Base-by-base conservation (phyloP, 2,888 invertebrate genomes). In the Phengaris arion region DNA sequence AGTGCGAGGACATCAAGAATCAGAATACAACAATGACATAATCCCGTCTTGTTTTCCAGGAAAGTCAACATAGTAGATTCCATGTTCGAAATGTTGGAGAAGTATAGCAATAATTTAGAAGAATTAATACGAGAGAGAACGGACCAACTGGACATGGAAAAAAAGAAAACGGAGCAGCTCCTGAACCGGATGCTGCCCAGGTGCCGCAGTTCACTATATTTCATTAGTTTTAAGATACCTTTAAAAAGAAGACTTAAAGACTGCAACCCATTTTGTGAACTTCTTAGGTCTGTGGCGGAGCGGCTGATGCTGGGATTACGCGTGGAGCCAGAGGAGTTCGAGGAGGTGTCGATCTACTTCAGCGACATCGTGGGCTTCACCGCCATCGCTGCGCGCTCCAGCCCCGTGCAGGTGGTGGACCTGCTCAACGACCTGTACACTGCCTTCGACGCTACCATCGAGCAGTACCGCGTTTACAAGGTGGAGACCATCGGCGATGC, bases 401-500 rank as follows among this genome's bases (percentile, higher is more conserved):
- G 98, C 73, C 98, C 98, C 64, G 97, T 98, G 83, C 97, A 99
- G 94, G 97, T 99, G 75, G 98, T 97, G 73, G 97, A 97, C 90
- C 94, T 98, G 74, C 95, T 98, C 77, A 98, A 98, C 89, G 98
- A 98, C 88, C 95, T 98, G 69, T 98, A 98, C 92, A 98, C 98
- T 10, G 96, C 97, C 80, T 98, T 98, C 90, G 98, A 98, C 90
- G 97, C 97, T 55, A 98, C 98, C 79, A 98, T 98, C 85, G 97
- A 97, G 89, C 97, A 97, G 78, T 98, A 97, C 87, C 96, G 96
- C 85, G 98, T 98, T 6, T 98, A 98, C 89, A 98, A 98, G 95
- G 98, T 98, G 82, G 98, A 98, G 91, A 98, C 98, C 0, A 98
- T 98, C 82, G 98, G 98, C 12, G 98, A 98, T 89, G 98, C 98